Conservation (phyloP, 2,888 invertebrate genomes). For the Lepidonotus clava region DNA sequence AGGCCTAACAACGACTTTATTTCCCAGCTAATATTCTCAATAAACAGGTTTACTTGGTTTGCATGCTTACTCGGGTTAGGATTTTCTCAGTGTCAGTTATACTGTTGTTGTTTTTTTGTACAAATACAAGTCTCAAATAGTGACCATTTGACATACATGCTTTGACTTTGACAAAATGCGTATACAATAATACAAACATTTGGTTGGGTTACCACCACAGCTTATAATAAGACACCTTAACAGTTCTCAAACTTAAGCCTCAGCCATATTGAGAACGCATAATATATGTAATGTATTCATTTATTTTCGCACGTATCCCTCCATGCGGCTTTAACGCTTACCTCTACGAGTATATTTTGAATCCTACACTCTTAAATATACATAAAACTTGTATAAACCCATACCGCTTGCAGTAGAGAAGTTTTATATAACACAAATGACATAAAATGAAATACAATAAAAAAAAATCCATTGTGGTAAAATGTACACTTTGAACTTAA, state of each 20-base stretch:
- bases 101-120: neutral
- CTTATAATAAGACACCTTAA: slow-evolving; percentile 35
- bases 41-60: no score
- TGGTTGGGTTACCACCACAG: neutral
- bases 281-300: no score
- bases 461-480: neutral
- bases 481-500: neutral
- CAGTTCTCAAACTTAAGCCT: neutral
- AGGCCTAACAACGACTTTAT: no score
- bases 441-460: no score
- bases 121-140: neutral
- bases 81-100: neutral
- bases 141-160: slow-evolving; percentile 28
- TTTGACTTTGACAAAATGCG: slow-evolving; percentile 23
- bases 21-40: no score
- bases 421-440: no score
- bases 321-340: no score
- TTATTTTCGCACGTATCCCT: no score
- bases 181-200: slow-evolving; percentile 9
- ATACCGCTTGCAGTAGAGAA: slow-evolving; percentile 51
- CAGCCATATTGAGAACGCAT: neutral
- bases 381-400: slow-evolving; percentile 42
- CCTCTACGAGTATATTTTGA: neutral
- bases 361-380: slow-evolving; percentile 31
- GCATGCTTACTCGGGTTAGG: no score